Conservation (phyloP, 2,113 vertebrate genomes). For the Cyanoderma ruficeps region DNA sequence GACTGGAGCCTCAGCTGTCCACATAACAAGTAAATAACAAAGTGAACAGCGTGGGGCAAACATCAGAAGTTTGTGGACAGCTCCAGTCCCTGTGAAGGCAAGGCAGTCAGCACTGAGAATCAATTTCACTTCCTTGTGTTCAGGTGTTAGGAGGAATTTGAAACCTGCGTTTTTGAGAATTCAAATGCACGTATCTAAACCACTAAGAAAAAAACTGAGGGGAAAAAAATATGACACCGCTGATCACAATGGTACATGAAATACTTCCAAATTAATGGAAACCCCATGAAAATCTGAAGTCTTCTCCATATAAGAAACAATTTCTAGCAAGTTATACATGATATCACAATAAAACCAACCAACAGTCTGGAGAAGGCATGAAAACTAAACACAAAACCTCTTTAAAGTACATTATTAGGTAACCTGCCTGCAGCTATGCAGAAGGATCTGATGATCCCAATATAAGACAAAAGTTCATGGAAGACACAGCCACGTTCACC, state of each 20-base stretch:
- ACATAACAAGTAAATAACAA: neutral
- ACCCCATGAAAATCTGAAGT: neutral
- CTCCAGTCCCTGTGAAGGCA: accelerated
- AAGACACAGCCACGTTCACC: neutral
- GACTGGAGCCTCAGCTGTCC: neutral
- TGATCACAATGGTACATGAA: neutral
- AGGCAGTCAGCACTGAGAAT: neutral
- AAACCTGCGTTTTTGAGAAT: neutral
- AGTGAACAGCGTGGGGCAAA: neutral
- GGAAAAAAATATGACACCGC: neutral
- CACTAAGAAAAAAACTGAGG: neutral
- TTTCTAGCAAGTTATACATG: neutral
- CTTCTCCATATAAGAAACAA: neutral
- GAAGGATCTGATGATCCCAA: neutral
- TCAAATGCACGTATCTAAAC: neutral
- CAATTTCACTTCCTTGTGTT: neutral
- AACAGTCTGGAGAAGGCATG: neutral
- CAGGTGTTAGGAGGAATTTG: neutral
- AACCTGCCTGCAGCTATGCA: neutral
- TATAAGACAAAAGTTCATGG: neutral
- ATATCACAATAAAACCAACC: neutral
- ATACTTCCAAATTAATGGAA: neutral
- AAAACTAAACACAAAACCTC: neutral
- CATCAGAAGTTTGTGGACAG: neutral
- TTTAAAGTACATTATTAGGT: neutral